Evolutionary conservation across 2,888 invertebrate genomes (phyloP), one percentile per base, ranked within the genome.

Genomic region (Microctonus hyperodae): DNA sequence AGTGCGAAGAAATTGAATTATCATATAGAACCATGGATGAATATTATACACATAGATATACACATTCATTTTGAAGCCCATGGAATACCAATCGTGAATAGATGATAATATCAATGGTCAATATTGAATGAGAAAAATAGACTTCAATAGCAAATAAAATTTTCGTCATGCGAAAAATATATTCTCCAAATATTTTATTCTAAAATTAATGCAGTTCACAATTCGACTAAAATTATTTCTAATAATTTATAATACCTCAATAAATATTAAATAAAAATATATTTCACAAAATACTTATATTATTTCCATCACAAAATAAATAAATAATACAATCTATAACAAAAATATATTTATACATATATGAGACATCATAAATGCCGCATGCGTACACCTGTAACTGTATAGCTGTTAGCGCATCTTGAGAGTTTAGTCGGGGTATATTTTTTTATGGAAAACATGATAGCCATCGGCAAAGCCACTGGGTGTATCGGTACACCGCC

Each of bases 1-100:
- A 64, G 62, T 44, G 64, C 68, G 70, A 73, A 73, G 31, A 76
- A 76, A 79, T 79, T 75, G 80, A 77, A 80, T 80, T 80, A 79
- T 80, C 78, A 80, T 79, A 77, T 76, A 75, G 78, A 80, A 79
- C n/a, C n/a, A 79, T 76, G 78, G 73, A 71, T 69, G 70, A 23
- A 23, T 10, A 40, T 60, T 10, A 51, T n/a, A n/a, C n/a, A n/a
- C n/a, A n/a, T n/a, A n/a, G n/a, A n/a, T n/a, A 58, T 50, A 48
- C 65, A 37, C 58, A 64, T 62, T 31, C 74, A 72, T 74, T 73
- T 69, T 72, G 73, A 71, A 72, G 71, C 74, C 72, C 69, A 71
- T 72, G 69, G 74, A 77, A 78, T 75, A 74, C 75, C 78, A 72
- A 71, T 71, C 72, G 74, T 74, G 68, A 67, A 72, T 73, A 74